phyloP scores from a whole-genome alignment of 2,113 vertebrate genomes.

The Neopipo cinnamomea region DNA sequence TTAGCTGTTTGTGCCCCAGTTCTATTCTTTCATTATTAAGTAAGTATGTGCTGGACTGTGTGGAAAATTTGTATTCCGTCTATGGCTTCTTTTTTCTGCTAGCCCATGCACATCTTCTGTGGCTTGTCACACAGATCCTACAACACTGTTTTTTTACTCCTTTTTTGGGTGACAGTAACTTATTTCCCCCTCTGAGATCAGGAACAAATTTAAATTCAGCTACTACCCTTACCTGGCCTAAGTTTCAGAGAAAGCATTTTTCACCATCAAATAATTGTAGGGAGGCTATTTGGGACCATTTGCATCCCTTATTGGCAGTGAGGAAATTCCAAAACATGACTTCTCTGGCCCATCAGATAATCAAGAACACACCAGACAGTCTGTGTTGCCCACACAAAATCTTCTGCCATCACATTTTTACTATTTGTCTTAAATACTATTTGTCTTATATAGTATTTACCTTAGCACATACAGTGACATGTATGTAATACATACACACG shows the following conservation, averaged over 20 bases:
- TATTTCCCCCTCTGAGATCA: not conserved
- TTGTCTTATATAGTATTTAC: not conserved
- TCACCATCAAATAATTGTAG: not conserved
- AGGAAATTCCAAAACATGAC: not conserved
- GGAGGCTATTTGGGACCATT: not conserved
- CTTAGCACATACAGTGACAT: not conserved
- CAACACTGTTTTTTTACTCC: accelerated
- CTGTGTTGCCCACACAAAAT: not conserved
- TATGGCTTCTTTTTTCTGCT: not conserved
- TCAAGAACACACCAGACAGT: not conserved
- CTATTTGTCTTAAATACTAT: not conserved
- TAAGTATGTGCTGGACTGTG: not conserved
- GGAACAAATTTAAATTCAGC: not conserved
- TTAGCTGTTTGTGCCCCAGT: not conserved
- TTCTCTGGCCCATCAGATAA: not conserved
- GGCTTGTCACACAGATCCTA: not conserved
- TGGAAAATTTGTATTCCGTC: not conserved
- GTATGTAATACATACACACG: accelerated
- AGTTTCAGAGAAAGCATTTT: not conserved
- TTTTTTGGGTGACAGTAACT: not conserved
- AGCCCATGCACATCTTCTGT: accelerated
- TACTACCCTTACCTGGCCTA: not conserved
- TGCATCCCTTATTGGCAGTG: not conserved
- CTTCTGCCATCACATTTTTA: not conserved
- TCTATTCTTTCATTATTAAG: not conserved